phyloP scores from a whole-genome alignment of 2,113 vertebrate genomes.

The Lathamus discolor region DNA sequence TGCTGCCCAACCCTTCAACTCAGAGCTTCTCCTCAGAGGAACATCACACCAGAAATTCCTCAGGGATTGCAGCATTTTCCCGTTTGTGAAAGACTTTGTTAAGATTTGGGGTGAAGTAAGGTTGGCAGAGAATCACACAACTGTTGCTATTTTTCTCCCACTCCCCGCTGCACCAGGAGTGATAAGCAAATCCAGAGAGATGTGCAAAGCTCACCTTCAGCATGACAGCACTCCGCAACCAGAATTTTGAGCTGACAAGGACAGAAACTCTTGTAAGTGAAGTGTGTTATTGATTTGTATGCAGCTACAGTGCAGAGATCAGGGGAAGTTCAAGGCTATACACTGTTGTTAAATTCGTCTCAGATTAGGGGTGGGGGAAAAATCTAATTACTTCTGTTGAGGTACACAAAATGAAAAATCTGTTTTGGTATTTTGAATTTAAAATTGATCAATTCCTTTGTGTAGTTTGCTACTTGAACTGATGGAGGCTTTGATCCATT shows the following conservation, averaged over 20 bases:
- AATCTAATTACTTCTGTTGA: conserved; percentile 45
- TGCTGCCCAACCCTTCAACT: background rate
- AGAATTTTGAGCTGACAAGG: conserved; percentile 53
- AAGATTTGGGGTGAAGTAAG: background rate
- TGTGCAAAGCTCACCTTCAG: conserved; percentile 7
- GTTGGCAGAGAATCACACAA: background rate
- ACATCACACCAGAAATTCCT: background rate
- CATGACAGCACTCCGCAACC: background rate
- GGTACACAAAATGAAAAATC: conserved; percentile 28
- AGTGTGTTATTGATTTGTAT: conserved; percentile 52
- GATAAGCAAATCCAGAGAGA: background rate
- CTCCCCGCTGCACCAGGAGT: background rate
- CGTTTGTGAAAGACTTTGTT: background rate
- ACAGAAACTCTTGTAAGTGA: conserved; percentile 25
- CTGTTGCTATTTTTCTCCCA: background rate
- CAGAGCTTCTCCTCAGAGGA: background rate
- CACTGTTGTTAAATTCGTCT: conserved; percentile 35
- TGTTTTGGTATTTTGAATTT: conserved; percentile 50
- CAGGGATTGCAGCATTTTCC: background rate
- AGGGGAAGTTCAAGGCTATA: conserved; percentile 50
- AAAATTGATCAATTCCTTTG: conserved; percentile 28
- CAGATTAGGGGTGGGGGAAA: background rate
- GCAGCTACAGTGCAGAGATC: conserved; percentile 53
- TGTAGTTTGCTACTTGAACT: background rate
- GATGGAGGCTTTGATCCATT: background rate